phyloP scores from a whole-genome alignment of 2,113 vertebrate genomes.

The Cheilinus undulatus region DNA sequence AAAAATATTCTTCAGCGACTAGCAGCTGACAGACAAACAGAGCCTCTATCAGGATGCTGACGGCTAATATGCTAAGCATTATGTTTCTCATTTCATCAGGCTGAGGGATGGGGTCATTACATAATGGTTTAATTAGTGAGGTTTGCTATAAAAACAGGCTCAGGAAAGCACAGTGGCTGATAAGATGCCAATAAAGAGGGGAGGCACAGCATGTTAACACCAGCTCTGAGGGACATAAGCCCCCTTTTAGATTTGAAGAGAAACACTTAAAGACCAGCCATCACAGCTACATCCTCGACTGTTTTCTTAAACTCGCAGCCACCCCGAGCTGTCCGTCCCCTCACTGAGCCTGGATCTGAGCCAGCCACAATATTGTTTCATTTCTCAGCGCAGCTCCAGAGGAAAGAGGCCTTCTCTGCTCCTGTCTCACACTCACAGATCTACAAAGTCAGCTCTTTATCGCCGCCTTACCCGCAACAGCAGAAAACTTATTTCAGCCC shows the following conservation, averaged over 20 bases:
- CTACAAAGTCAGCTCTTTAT: conserved; percentile 45
- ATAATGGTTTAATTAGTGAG: conserved; percentile 59
- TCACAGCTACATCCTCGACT: conserved; percentile 60
- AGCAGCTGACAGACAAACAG: conserved; percentile 27
- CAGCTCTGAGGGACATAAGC: conserved; percentile 43
- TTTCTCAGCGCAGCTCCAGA: conserved; percentile 49
- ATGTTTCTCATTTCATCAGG: conserved; percentile 37
- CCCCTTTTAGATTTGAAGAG: conserved; percentile 42
- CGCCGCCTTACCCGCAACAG: conserved; percentile 7
- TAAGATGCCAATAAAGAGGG: conserved; percentile 46
- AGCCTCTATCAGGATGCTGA: conserved; percentile 26
- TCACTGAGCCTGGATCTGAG: conserved; percentile 46
- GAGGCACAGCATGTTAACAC: conserved; percentile 47
- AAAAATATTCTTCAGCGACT: conserved; percentile 11
- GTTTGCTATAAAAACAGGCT: conserved; percentile 63
- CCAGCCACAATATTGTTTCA: conserved; percentile 69
- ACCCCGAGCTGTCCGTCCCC: conserved; percentile 31
- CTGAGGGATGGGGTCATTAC: conserved; percentile 47
- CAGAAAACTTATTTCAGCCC: background rate
- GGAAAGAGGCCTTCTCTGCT: conserved; percentile 42
- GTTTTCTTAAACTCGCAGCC: conserved; percentile 73
- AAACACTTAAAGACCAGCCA: conserved; percentile 44
- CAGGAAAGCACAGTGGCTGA: conserved; percentile 44
- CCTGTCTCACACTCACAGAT: conserved; percentile 26
- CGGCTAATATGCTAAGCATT: conserved; percentile 25